These are phyloP conservation scores for Benthosema pterotum DNA, from an alignment of 2,797 vertebrate genomes.

Conservation along the genomic window DNA sequence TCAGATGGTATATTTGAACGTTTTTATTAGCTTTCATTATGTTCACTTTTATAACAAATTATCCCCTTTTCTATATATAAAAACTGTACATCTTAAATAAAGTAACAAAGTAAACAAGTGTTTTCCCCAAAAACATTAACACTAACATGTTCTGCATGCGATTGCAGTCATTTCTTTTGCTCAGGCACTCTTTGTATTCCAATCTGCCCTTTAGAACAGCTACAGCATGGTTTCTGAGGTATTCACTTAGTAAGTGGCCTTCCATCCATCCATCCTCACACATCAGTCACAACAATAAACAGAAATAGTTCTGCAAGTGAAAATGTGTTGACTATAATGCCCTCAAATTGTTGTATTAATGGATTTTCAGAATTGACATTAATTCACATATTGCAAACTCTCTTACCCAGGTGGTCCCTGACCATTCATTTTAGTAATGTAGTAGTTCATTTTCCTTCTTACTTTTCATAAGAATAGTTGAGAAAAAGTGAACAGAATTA, in stretches of 20 bases:
- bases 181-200: conserved; percentile 7
- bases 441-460: too few species aligned
- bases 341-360: too few species aligned
- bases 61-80: conserved; percentile 37
- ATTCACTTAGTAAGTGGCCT: conserved; percentile 22
- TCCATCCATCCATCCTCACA: background rate
- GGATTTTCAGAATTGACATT: too few species aligned
- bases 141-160: background rate
- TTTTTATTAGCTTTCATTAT: conserved; percentile 25
- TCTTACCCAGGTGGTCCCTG: too few species aligned
- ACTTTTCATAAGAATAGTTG: too few species aligned
- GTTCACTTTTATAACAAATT: conserved; percentile 42
- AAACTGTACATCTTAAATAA: conserved; percentile 69
- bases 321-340: too few species aligned
- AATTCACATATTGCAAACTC: too few species aligned
- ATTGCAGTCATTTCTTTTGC: conserved; percentile 11
- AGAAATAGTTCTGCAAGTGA: too few species aligned
- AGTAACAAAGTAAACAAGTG: conserved; percentile 21
- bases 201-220: background rate
- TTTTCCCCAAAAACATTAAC: conserved; percentile 20
- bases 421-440: too few species aligned
- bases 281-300: background rate
- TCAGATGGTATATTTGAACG: background rate
- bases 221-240: conserved; percentile 40
- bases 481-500: too few species aligned